Conservation (phyloP, 2,797 vertebrate genomes). For the Pipistrellus nathusii region DNA sequence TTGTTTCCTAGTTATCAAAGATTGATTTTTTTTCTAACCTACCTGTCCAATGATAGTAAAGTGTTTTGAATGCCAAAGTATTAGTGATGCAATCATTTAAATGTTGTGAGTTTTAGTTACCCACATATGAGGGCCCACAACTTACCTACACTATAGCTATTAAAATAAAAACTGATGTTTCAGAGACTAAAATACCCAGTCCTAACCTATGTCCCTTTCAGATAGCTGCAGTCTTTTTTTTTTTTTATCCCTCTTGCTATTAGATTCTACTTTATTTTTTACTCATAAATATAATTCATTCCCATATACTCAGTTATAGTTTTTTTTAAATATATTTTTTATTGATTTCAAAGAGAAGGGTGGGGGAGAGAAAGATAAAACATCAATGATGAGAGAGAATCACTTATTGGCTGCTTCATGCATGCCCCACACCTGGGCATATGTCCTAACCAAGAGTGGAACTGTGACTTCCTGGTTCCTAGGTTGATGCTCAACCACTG, state of each 20-base stretch:
- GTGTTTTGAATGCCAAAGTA: neutral
- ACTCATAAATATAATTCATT: neutral
- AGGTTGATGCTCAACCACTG: no score
- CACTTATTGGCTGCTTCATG: no score
- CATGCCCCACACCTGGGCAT: no score
- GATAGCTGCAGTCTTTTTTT: neutral
- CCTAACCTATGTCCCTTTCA: neutral
- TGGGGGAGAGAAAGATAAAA: no score
- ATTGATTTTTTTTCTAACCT: neutral
- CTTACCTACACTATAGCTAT: neutral
- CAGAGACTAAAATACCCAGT: neutral
- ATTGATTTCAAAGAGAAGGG: no score
- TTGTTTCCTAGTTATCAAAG: neutral
- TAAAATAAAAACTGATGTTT: neutral
- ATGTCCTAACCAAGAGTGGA: no score
- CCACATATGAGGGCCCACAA: neutral
- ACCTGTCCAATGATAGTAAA: neutral
- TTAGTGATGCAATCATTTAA: neutral
- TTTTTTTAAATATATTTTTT: no score
- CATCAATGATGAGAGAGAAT: no score
- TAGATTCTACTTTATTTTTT: neutral
- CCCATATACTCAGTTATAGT: neutral
- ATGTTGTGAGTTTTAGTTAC: conserved; percentile 1
- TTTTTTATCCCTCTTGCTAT: neutral
- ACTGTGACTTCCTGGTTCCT: no score